Percentiles rank a stretch among this genome's conserved stretches.
These are phyloP conservation scores for Pagetopsis macropterus DNA, from an alignment of 2,797 vertebrate species.

Conservation along the genomic window DNA sequence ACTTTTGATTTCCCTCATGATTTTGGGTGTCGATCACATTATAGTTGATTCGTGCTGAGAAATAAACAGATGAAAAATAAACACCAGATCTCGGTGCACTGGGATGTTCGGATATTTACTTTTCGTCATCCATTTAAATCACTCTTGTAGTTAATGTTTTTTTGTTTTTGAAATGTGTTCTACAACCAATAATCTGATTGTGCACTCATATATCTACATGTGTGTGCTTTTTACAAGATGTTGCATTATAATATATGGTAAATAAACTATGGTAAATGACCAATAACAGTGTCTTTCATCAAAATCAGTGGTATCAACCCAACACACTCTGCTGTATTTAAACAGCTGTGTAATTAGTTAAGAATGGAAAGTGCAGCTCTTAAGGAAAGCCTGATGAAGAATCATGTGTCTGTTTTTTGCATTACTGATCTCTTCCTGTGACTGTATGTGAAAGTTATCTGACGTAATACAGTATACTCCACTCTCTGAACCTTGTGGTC, in stretches of 20 bases:
- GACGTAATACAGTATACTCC: slow-evolving; percentile 38
- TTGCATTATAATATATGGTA: slow-evolving; percentile 67
- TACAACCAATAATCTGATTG: slow-evolving; percentile 57
- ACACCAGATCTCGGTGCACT: slow-evolving; percentile 38
- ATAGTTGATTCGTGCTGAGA: slow-evolving; percentile 50
- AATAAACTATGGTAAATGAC: slow-evolving; percentile 77
- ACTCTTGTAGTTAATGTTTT: slow-evolving; percentile 51
- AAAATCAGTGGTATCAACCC: slow-evolving; percentile 28
- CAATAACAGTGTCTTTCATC: slow-evolving; percentile 57
- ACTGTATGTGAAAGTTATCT: slow-evolving; percentile 53
- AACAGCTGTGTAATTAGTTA: slow-evolving; percentile 46
- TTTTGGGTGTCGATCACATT: slow-evolving; percentile 64
- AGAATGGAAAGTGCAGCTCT: slow-evolving; percentile 44
- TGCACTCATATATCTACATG: slow-evolving; percentile 66
- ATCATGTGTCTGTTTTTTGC: slow-evolving; percentile 50
- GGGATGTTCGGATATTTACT: slow-evolving; percentile 56
- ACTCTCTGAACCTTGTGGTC: slow-evolving; percentile 35
- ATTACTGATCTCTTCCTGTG: slow-evolving; percentile 49
- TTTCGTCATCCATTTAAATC: slow-evolving; percentile 58
- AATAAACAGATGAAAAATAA: slow-evolving; percentile 51
- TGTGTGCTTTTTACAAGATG: slow-evolving; percentile 69
- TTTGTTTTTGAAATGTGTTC: slow-evolving; percentile 61
- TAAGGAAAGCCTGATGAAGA: slow-evolving; percentile 50
- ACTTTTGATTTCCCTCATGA: slow-evolving; percentile 65
- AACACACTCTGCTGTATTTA: slow-evolving; percentile 48